phyloP scores from a whole-genome alignment of 2,797 vertebrate species.

The Peromyscus aztecus region DNA sequence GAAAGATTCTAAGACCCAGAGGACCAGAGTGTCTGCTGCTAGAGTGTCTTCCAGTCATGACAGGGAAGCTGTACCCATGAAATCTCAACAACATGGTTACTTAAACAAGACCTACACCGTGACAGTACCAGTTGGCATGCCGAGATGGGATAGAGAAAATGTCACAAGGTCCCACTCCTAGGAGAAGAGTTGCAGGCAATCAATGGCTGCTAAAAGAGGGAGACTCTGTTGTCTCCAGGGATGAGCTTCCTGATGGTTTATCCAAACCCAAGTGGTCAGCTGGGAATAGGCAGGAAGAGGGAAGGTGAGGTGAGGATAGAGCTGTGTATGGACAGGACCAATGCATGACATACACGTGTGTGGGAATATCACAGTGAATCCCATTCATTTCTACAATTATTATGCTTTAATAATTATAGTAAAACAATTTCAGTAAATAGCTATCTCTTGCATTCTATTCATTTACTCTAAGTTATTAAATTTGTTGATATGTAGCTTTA shows the following conservation, averaged over 20 bases:
- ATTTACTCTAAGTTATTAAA: not conserved
- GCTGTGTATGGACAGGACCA: not conserved
- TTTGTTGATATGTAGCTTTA: not conserved
- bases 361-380: not conserved
- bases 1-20: not conserved
- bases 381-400: not conserved
- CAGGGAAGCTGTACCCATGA: not conserved
- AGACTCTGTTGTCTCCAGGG: not conserved
- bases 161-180: not conserved
- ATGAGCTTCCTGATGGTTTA: not conserved
- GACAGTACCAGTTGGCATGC: not conserved
- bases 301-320: too few species aligned
- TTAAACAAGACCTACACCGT: not conserved
- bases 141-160: not conserved
- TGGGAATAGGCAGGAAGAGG: not conserved
- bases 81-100: not conserved
- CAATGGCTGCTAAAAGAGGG: not conserved
- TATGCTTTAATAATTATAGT: not conserved
- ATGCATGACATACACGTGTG: not conserved
- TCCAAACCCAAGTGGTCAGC: not conserved
- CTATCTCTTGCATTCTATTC: not conserved
- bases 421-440: not conserved
- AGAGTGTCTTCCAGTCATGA: not conserved
- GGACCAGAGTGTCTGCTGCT: not conserved
- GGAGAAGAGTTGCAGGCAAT: not conserved